Base-by-base conservation (phyloP, 1,140 invertebrate species). In the Colletes latitarsis region DNA sequence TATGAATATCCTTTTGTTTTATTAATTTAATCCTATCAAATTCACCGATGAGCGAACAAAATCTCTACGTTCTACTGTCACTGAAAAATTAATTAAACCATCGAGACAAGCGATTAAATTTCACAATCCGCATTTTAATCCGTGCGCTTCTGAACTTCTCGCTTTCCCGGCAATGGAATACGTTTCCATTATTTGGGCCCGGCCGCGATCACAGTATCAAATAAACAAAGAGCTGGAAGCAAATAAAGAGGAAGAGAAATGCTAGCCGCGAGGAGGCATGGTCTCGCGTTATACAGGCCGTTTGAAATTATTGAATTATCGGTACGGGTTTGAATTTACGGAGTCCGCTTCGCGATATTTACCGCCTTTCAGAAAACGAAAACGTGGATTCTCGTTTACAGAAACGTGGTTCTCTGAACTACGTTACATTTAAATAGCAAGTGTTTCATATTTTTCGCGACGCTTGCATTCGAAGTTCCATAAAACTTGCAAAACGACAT, bases 111-210 rank as follows among this genome's bases (percentile, higher is more conserved):
- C 68, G 49, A 70, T 70, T 70, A 70, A 70, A 70, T 70, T n/a
- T 53, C 68, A 70, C 68, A 70, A 53, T 55, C 15, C 53, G 53
- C 53, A 55, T 70, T 70, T 70, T 53, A 70, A 70, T 55, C 49
- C 15, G 21, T 9, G 52, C 49, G 52, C 6, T 15, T 55, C 52
- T 39, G n/a, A 14, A 55, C 49, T 57, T n/a, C 53, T 9, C n/a
- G 53, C 9, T 17, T n/a, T 57, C 2, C 53, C 6, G 53, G 53
- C 53, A 57, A 57, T n/a, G 53, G 53, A 57, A 57, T 57, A 57
- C 53, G 53, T n/a, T 57, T 57, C 53, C 53, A 81, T 81, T 81
- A 81, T 81, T 81, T 68, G 63, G 30, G 53, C 15, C 15, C 53
- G 15, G 53, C 6, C 53, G 49, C 49, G 10, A 49, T 15, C 53